Base-by-base conservation (phyloP, 2,888 invertebrate species). In the Heliconius cydno region DNA sequence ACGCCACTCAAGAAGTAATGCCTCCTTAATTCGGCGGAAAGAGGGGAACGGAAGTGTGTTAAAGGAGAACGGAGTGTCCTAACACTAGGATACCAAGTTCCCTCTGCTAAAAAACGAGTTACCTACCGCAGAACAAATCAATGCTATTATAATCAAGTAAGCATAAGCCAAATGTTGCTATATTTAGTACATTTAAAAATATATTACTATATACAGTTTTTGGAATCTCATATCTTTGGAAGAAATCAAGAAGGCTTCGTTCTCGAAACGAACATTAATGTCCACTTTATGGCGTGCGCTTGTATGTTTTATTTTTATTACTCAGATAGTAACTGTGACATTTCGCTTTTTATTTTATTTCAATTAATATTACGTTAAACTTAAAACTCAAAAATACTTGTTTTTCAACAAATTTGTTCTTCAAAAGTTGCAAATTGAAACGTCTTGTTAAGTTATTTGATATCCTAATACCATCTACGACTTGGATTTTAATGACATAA, bases 251-350 rank as follows among this genome's bases (percentile, higher is more conserved):
- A 60, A 34, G 34, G 3, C 57, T 60, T 57, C 57, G 7, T 22
- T 73, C 71, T 46, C 34, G 57, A 73, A 73, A 34, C 57, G n/a
- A 34, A 60, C 57, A 38, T 60, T 34, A 73, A 73, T 73, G n/a
- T 60, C 60, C 73, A 73, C 57, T 73, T 60, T 73, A 73, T 73
- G 9, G 13, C 30, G 10, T 60, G 34, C n/a, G 34, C 34, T 73
- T 73, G 57, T 60, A 73, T 72, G 34, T 73, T 72, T 72, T 73
- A 73, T 73, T 73, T 73, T 73, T 73, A 73, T 73, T 73, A 34
- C 60, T 60, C 60, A n/a, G n/a, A n/a, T 34, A 38, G 15, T 73
- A 41, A 73, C 38, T 60, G 34, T 60, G 60, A 25, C 60, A 41
- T 38, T 73, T 38, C 34, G 22, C 25, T 73, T 73, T 60, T 34